Evolutionary conservation across 2,888 invertebrate species (phyloP).

Genomic region (Hypolimnas misippus): DNA sequence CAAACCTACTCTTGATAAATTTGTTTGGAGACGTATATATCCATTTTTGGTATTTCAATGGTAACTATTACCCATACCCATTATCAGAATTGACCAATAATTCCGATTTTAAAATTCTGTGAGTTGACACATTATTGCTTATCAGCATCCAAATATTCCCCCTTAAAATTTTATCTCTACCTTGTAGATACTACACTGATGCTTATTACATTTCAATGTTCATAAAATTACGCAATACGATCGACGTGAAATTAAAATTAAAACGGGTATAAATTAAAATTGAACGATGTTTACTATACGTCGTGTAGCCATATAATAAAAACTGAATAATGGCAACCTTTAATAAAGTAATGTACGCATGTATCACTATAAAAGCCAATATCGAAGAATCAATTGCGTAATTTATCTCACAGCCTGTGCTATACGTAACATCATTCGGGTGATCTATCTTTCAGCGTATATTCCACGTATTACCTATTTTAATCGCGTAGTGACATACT

Average conservation of each 20-base stretch:
- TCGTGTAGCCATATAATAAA: constrained; percentile 12
- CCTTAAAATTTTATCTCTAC: no score
- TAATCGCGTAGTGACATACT: constrained; percentile 29
- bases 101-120: no score
- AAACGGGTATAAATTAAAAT: not conserved
- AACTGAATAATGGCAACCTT: constrained; percentile 25
- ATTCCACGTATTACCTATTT: constrained; percentile 26
- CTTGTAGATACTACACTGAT: not conserved
- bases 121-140: no score
- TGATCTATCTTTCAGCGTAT: constrained; percentile 26
- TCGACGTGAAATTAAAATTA: not conserved
- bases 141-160: no score
- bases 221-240: not conserved
- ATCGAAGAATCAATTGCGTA: constrained; percentile 41
- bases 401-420: constrained; percentile 37
- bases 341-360: constrained; percentile 35
- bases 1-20: no score
- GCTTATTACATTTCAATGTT: not conserved
- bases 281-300: not conserved
- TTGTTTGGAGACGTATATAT: no score
- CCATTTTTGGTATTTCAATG: no score
- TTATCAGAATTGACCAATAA: no score
- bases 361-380: constrained; percentile 41
- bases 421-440: constrained; percentile 35
- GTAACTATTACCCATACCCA: no score